These are phyloP conservation scores for Meles meles DNA, from an alignment of 2,113 vertebrate species.

Conservation along the genomic window DNA sequence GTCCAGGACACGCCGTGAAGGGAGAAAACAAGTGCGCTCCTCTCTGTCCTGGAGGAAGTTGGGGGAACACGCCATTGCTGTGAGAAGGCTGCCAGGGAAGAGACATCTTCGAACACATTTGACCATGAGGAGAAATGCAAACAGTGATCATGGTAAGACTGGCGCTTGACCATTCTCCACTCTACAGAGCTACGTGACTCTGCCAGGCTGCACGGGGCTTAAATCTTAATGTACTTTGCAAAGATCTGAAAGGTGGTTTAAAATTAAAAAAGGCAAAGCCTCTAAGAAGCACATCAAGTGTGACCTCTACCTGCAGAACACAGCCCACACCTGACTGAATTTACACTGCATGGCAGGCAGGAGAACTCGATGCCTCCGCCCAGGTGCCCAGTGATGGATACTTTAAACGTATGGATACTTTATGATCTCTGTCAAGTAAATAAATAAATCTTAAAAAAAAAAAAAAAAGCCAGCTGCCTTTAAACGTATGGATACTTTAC, in stretches of 20 bases:
- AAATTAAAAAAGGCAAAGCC: neutral
- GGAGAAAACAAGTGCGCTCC: neutral
- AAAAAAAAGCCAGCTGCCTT: no score
- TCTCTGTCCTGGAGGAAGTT: neutral
- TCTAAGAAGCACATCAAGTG: neutral
- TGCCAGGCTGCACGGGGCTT: neutral
- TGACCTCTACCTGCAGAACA: neutral
- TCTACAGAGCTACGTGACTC: neutral
- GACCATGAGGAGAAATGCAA: neutral
- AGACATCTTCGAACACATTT: neutral
- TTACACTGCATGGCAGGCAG: neutral
- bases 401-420: neutral
- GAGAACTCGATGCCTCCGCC: neutral
- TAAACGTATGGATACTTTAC: neutral
- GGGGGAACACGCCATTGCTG: neutral
- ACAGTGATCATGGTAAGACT: conserved; percentile 61
- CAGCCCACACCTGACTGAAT: neutral
- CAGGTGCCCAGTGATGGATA: neutral
- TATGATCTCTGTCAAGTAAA: no score
- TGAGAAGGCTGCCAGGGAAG: neutral
- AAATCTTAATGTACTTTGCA: neutral
- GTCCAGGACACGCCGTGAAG: no score
- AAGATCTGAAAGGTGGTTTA: neutral
- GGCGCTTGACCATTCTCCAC: conserved; percentile 64
- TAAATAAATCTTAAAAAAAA: no score